phyloP scores from a whole-genome alignment of 2,113 vertebrate genomes.

The Equus quagga region DNA sequence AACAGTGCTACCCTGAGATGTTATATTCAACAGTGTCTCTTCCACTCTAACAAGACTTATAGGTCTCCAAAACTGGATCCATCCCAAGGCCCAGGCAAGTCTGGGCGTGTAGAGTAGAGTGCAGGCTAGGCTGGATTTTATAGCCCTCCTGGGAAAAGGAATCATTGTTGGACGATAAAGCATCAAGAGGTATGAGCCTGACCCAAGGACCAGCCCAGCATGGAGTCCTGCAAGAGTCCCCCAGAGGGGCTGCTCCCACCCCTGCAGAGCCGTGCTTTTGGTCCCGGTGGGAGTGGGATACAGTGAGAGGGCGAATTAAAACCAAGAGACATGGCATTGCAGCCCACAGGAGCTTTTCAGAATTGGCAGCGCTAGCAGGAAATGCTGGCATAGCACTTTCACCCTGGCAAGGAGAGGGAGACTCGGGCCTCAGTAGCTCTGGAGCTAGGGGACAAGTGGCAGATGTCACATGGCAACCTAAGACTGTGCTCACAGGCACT shows the following conservation, averaged over 20 bases:
- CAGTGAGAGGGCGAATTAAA: neutral
- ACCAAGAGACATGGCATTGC: neutral
- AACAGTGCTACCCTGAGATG: neutral
- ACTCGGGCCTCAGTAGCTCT: neutral
- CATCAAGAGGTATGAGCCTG: neutral
- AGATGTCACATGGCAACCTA: neutral
- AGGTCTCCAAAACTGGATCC: neutral
- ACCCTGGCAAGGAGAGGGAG: neutral
- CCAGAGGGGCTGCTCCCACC: neutral
- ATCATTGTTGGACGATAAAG: neutral
- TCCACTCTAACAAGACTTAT: neutral
- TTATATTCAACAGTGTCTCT: neutral
- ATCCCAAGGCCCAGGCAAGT: neutral
- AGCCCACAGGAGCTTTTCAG: neutral
- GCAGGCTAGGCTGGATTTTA: neutral
- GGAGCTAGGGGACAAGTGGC: neutral
- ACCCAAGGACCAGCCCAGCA: neutral
- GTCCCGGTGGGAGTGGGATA: neutral
- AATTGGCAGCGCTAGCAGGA: neutral
- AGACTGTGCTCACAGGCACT: neutral
- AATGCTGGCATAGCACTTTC: neutral
- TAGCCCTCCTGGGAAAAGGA: neutral
- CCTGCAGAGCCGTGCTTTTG: neutral
- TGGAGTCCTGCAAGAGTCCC: neutral
- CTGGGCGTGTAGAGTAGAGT: neutral